These are phyloP conservation scores for Erpetoichthys calabaricus DNA, from an alignment of 2,797 vertebrate species.

Conservation along the genomic window DNA sequence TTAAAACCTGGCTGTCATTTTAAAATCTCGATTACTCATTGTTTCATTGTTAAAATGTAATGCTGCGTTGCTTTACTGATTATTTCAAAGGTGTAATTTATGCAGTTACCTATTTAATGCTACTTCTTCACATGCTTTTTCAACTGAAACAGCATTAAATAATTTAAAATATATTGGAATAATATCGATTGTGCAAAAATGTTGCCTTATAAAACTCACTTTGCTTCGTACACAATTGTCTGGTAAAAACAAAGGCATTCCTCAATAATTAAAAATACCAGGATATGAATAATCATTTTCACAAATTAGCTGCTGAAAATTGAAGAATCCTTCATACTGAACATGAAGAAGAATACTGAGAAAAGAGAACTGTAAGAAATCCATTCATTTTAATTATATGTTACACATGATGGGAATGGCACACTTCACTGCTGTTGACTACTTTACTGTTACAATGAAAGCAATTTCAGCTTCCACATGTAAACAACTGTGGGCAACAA, in stretches of 20 bases:
- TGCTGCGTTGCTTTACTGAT: not conserved
- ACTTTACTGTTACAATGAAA: constrained; percentile 46
- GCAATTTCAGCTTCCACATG: constrained; percentile 41
- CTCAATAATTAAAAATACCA: not conserved
- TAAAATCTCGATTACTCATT: not conserved
- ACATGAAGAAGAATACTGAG: constrained; percentile 10
- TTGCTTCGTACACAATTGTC: too few species aligned
- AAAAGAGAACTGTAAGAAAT: constrained; percentile 22
- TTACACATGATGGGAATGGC: constrained; percentile 40
- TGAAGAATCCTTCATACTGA: too few species aligned
- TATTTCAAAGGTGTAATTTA: not conserved
- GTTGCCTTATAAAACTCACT: too few species aligned
- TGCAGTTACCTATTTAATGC: too few species aligned
- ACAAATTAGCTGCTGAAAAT: not conserved
- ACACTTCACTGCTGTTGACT: constrained; percentile 28
- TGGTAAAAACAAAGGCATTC: too few species aligned
- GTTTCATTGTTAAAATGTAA: not conserved
- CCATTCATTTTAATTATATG: constrained; percentile 54
- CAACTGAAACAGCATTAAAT: too few species aligned
- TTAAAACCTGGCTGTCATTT: not conserved
- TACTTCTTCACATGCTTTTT: too few species aligned
- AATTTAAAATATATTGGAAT: too few species aligned
- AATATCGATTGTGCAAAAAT: too few species aligned
- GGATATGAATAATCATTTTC: not conserved
- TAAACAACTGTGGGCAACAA: constrained; percentile 50